A percentile compares a stretch with the other conserved stretches of the same genome.
These are phyloP conservation scores for Timandra comae DNA, from an alignment of 2,888 invertebrate genomes.

Conservation along the genomic window DNA sequence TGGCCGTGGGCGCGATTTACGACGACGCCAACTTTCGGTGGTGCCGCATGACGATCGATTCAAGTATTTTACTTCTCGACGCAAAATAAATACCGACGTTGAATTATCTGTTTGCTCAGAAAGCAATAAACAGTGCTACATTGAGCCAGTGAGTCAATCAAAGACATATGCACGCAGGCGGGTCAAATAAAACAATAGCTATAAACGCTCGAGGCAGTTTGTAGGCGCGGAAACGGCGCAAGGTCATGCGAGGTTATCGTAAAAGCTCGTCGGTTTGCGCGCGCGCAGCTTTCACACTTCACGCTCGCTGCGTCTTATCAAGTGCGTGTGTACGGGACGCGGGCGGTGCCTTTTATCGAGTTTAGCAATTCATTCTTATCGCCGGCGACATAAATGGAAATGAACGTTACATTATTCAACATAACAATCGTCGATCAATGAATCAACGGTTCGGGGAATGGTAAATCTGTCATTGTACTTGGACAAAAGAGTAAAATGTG, in stretches of 20 bases:
- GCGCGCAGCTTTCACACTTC: constrained; percentile 50
- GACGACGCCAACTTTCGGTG: constrained; percentile 38
- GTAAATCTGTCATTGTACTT: constrained; percentile 44
- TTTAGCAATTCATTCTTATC: constrained; percentile 26
- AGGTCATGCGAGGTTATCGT: constrained; percentile 59
- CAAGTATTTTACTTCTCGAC: constrained; percentile 32
- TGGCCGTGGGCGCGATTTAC: constrained; percentile 69
- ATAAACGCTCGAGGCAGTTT: constrained; percentile 22
- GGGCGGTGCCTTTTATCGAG: constrained; percentile 35
- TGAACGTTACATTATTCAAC: constrained; percentile 32
- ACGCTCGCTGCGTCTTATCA: constrained; percentile 32
- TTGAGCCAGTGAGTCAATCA: constrained; percentile 6
- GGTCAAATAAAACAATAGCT: constrained; percentile 10
- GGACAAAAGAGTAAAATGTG: constrained; percentile 38
- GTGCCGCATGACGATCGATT: constrained; percentile 38
- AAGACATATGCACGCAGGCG: constrained; percentile 10
- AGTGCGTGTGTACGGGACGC: constrained; percentile 13
- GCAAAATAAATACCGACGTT: constrained; percentile 23
- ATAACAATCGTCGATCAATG: constrained; percentile 27
- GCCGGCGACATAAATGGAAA: constrained; percentile 19
- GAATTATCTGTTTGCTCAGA: constrained; percentile 23
- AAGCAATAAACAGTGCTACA: constrained; percentile 12
- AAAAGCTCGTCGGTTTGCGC: constrained; percentile 25
- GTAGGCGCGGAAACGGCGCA: constrained; percentile 41
- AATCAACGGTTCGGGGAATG: constrained; percentile 28